These are phyloP conservation scores for Caenorhabditis inopinata DNA, from an alignment of 1,140 invertebrate species.

Conservation along the genomic window DNA sequence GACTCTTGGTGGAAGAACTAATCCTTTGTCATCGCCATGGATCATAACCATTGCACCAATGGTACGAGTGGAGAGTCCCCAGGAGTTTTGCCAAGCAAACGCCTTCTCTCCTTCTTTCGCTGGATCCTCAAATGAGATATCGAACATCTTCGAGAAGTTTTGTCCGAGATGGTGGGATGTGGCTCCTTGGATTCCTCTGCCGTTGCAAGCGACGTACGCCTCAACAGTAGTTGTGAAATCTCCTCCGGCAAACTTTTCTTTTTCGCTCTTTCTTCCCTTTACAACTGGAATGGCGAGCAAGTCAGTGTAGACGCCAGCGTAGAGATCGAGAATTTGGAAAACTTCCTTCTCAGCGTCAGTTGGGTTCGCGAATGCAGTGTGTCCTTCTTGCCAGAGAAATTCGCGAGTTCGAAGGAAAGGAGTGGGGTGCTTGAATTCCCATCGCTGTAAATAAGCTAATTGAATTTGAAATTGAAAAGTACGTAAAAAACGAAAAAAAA, in stretches of 20 bases:
- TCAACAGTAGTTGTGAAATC: conserved; percentile 97
- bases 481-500: too few relatives aligned
- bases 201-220: conserved; percentile 88
- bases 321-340: conserved; percentile 75
- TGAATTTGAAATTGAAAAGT: conserved; percentile 11
- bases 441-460: conserved; percentile 73
- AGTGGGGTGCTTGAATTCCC: conserved; percentile 99
- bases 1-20: conserved; percentile 89
- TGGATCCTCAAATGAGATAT: conserved; percentile 84
- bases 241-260: conserved; percentile 95
- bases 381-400: conserved; percentile 98
- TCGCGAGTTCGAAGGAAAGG: conserved; percentile 95
- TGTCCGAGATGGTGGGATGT: conserved; percentile 97
- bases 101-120: neutral
- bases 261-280: conserved; percentile 92
- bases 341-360: conserved; percentile 83
- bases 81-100: conserved; percentile 94
- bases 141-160: conserved; percentile 99
- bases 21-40: conserved; percentile 91
- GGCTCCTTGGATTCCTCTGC: conserved; percentile 82
- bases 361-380: conserved; percentile 83
- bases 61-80: conserved; percentile 93
- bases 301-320: conserved; percentile 85
- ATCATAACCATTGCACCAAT: conserved; percentile 92
- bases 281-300: conserved; percentile 91